Evolutionary conservation across 2,888 invertebrate genomes (phyloP), one percentile per base, ranked within the genome.

Genomic region (Petrolisthes manimaculis): DNA sequence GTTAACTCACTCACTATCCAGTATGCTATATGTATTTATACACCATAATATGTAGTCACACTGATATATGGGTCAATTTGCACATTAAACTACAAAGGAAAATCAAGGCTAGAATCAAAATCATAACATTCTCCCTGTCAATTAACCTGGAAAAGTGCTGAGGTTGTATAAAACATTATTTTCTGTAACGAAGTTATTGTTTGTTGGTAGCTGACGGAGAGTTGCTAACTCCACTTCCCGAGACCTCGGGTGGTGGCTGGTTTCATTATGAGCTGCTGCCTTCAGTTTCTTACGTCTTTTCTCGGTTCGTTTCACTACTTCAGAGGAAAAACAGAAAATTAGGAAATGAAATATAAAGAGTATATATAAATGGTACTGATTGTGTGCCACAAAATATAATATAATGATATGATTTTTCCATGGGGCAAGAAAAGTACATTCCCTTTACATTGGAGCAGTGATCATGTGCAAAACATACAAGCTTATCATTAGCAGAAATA

Each of bases 201-300:
- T 93, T 53, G 95, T 93, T 0, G 98, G 97, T 51, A 98, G 94
- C 92, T 97, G 96, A 88, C 97, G 94, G 85, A 98, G 93, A 0
- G 96, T 97, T 0, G 97, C 97, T 84, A 98, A 94, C 92, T 98
- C 98, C 0, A 96, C 95, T 92, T 97, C 97, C 5, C 92, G 91
- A 81, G 67, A 91, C 84, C 86, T 91, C n/a, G 61, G 87, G 67
- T 82, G 84, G 83, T 74, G 89, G 5, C 71, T n/a, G 37, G 88
- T 56, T 55, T 88, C 88, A 24, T 74, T 81, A n/a, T 77, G 67
- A 8, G 85, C 82, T 9, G 78, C 89, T 4, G 86, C 84, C 80
- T 90, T 90, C 21, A 84, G 90, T 61, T 89, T 89, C 53, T 83
- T 86, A 56, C 89, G 71, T 21, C 86, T 82, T 24, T 74, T 79